Evolutionary conservation across 2,888 invertebrate species (phyloP).

Genomic region (Sceliomorpha sp.): DNA sequence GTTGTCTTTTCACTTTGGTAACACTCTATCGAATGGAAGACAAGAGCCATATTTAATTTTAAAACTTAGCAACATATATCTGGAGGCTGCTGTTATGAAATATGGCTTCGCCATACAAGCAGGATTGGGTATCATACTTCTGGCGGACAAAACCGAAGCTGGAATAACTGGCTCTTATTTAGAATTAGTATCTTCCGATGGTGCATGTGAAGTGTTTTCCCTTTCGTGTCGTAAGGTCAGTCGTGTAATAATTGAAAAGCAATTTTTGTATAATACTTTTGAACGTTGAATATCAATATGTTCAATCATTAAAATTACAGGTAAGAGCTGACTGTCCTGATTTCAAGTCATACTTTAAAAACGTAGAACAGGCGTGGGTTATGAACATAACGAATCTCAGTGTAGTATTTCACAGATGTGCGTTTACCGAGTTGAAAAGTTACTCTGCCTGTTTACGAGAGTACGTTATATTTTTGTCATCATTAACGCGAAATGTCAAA

Average conservation of each 20-base stretch:
- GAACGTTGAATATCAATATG: no score
- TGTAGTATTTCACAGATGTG: conserved; percentile 87
- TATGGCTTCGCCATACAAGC: conserved; percentile 90
- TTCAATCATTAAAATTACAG: conserved; percentile 77
- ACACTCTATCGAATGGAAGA: conserved; percentile 73
- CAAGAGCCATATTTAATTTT: conserved; percentile 89
- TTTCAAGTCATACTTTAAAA: conserved; percentile 89
- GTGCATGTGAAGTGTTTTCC: conserved; percentile 85
- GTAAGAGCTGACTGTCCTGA: conserved; percentile 91
- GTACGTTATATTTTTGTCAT: conserved; percentile 82
- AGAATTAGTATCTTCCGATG: conserved; percentile 86
- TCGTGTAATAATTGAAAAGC: no score
- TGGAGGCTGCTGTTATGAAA: conserved; percentile 89
- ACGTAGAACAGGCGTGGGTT: conserved; percentile 89
- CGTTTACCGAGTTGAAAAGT: conserved; percentile 86
- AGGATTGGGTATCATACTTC: conserved; percentile 83
- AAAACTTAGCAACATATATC: conserved; percentile 85
- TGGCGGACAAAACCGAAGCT: conserved; percentile 89
- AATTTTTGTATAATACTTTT: no score
- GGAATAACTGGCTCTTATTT: conserved; percentile 88
- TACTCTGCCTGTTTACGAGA: conserved; percentile 81
- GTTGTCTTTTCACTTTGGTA: conserved; percentile 70
- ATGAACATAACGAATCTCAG: conserved; percentile 85
- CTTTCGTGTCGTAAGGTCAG: conserved; percentile 88
- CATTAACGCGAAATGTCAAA: no score